These are phyloP conservation scores for Formicarius rufipectus DNA, from an alignment of 2,113 vertebrate genomes.

Conservation along the genomic window DNA sequence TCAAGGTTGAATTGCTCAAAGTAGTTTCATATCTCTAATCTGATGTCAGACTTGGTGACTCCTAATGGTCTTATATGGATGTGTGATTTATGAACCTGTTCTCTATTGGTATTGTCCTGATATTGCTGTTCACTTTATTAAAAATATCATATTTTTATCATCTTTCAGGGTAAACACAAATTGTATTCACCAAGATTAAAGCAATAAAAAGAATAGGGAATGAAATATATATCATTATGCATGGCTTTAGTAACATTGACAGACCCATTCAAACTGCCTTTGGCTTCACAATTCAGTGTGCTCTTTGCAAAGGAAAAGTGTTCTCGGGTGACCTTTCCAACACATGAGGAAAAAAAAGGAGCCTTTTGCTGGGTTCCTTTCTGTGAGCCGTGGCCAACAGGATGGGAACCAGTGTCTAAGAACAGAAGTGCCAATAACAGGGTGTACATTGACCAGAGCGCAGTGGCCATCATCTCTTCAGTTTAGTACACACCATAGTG, in stretches of 20 bases:
- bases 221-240: background rate
- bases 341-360: background rate
- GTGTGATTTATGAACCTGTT: background rate
- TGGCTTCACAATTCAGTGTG: background rate
- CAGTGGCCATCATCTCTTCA: background rate
- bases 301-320: background rate
- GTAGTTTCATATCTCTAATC: background rate
- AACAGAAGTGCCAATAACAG: background rate
- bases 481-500: background rate
- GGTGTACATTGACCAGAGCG: background rate
- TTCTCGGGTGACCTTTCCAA: background rate
- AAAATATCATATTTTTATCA: background rate
- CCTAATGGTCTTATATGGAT: background rate
- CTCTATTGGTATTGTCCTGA: background rate
- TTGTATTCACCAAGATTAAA: background rate
- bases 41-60: background rate
- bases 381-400: accelerated
- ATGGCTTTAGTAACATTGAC: background rate
- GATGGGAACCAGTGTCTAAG: background rate
- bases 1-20: background rate
- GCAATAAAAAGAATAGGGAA: background rate
- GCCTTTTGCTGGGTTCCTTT: background rate
- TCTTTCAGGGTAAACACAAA: background rate
- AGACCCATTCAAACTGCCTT: background rate
- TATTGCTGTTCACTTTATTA: background rate